phyloP scores from a whole-genome alignment of 2,888 invertebrate species.

The Drosophila koepferae region DNA sequence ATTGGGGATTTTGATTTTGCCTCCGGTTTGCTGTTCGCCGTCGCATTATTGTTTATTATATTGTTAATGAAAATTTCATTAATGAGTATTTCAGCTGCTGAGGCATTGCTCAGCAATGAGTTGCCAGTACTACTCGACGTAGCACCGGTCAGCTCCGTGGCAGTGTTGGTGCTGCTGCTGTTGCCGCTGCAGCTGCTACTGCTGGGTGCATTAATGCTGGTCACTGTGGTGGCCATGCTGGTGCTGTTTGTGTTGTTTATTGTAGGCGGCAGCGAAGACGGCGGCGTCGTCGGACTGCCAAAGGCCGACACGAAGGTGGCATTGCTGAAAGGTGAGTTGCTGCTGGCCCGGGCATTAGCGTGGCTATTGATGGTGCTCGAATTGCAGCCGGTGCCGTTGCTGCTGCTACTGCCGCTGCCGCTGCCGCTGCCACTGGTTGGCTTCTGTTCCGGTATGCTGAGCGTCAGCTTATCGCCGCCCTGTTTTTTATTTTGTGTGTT shows the following conservation, averaged over 20 bases:
- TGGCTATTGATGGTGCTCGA: constrained; percentile 51
- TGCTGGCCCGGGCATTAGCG: constrained; percentile 37
- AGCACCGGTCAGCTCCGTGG: constrained; percentile 43
- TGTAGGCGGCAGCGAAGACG: constrained; percentile 59
- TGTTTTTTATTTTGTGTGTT: constrained; percentile 82
- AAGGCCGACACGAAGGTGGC: constrained; percentile 82
- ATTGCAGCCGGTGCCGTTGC: constrained; percentile 54
- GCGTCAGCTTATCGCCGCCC: constrained; percentile 90
- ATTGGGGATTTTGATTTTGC: constrained; percentile 42
- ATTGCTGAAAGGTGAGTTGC: constrained; percentile 66
- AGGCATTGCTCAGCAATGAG: constrained; percentile 75
- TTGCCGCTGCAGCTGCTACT: constrained; percentile 53
- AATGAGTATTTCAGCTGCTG: constrained; percentile 84
- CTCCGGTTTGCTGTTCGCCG: constrained; percentile 44
- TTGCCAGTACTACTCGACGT: constrained; percentile 22
- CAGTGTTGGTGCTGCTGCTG: constrained; percentile 31
- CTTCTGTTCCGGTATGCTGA: constrained; percentile 88
- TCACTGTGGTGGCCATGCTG: constrained; percentile 62
- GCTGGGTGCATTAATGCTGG: constrained; percentile 60
- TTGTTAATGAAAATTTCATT: constrained; percentile 85
- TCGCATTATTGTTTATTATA: constrained; percentile 82
- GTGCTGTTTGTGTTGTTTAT: constrained; percentile 58
- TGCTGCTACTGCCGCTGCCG: constrained; percentile 63
- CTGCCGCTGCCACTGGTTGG: constrained; percentile 73
- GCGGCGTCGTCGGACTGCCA: constrained; percentile 60